phyloP scores from a whole-genome alignment of 2,113 vertebrate genomes.

The Oostethus manadensis region DNA sequence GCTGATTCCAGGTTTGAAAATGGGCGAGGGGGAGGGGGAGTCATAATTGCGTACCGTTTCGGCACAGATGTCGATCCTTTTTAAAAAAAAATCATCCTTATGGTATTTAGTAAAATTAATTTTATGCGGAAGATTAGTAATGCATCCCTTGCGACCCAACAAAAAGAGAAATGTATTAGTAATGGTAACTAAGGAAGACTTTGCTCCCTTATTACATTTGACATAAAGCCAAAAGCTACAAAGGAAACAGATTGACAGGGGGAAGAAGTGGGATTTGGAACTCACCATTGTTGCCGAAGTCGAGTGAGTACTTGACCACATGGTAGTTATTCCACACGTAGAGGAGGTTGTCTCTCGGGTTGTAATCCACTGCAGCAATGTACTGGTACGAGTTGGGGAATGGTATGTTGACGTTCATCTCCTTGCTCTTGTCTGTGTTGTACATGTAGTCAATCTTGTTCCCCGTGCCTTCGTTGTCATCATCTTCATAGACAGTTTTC shows the following conservation, averaged over 20 bases:
- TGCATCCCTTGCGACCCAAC: conserved; percentile 40
- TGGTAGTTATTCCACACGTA: conserved; percentile 99
- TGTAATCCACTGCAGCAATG: conserved; percentile 99
- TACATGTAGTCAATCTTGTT: conserved; percentile 99
- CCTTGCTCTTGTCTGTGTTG: conserved; percentile 91
- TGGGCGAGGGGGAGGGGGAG: neutral
- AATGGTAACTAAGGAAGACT: conserved; percentile 9
- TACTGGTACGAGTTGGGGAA: conserved; percentile 99
- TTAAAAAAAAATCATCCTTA: conserved; percentile 33
- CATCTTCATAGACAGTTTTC: conserved; percentile 95
- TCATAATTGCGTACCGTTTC: conserved; percentile 35
- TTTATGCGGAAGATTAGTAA: conserved; percentile 33
- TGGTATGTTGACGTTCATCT: conserved; percentile 84
- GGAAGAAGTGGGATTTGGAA: neutral
- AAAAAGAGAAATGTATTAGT: conserved; percentile 21
- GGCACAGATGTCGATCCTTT: conserved; percentile 47
- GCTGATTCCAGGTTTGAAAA: conserved; percentile 11
- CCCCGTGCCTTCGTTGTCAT: conserved; percentile 94
- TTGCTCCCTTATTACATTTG: neutral
- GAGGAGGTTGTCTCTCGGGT: conserved; percentile 97
- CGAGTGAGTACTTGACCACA: conserved; percentile 93
- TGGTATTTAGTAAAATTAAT: conserved; percentile 42
- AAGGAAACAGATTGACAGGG: neutral
- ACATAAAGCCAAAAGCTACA: neutral
- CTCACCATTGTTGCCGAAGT: conserved; percentile 87